A percentile compares a stretch with the other conserved stretches of the same genome.
These are phyloP conservation scores for Lagria hirta DNA, from an alignment of 2,888 invertebrate species.

Conservation along the genomic window DNA sequence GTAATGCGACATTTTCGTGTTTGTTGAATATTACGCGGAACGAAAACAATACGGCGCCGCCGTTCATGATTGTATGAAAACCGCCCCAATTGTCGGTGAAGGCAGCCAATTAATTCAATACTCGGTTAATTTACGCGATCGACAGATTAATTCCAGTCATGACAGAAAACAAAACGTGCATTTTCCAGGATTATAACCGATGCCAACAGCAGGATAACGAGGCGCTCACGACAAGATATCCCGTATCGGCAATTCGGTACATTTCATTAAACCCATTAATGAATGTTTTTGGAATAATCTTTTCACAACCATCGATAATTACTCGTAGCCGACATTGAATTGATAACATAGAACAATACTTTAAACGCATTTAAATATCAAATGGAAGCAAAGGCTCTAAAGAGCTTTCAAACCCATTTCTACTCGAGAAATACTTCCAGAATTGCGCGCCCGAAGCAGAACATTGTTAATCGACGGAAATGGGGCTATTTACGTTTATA, in stretches of 20 bases:
- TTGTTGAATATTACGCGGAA: constrained; percentile 27
- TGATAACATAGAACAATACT: constrained; percentile 49
- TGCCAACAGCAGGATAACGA: constrained; percentile 10
- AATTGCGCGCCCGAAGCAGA: constrained; percentile 42
- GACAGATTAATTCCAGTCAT: constrained; percentile 20
- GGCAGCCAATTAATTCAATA: constrained; percentile 19
- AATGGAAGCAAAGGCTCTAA: constrained; percentile 43
- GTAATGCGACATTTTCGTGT: constrained; percentile 31
- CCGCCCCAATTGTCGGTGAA: constrained; percentile 3
- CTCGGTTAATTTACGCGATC: constrained; percentile 18
- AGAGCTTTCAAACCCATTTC: constrained; percentile 42
- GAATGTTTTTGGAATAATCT: constrained; percentile 29
- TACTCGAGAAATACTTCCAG: constrained; percentile 43
- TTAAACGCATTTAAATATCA: constrained; percentile 48
- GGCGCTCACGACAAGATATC: constrained; percentile 16
- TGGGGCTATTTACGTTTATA: constrained; percentile 49
- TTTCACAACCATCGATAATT: constrained; percentile 32
- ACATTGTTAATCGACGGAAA: constrained; percentile 48
- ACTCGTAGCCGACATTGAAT: constrained; percentile 46
- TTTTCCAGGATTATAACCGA: constrained; percentile 12
- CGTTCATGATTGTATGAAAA: constrained; percentile 21
- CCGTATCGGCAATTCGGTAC: constrained; percentile 19
- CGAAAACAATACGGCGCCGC: constrained; percentile 18
- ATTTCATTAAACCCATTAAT: constrained; percentile 26
- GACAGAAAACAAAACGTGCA: constrained; percentile 22